Evolutionary conservation across 2,888 invertebrate species (phyloP), one percentile per base, ranked within the genome.

Genomic region (Drosophila falleni): DNA sequence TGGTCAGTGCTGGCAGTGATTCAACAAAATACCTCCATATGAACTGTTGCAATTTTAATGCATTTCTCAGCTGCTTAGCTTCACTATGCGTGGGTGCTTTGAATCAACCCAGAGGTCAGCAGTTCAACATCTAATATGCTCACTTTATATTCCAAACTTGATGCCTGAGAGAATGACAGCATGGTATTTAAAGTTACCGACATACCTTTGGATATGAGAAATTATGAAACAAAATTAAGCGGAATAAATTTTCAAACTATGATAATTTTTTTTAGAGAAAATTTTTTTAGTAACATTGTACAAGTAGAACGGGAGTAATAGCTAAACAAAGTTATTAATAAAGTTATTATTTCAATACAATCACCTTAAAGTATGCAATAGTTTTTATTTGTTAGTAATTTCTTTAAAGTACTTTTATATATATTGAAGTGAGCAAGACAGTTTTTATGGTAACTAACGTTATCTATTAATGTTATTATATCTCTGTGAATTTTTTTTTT

Each of bases 31-130:
- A 78, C 53, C 76, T 69, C 44, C 9, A 68, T 71, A 66, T 63
- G 71, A 81, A 78, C 79, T 83, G 84, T 84, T 83, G 84, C 83
- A 83, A 84, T 74, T 80, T 83, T 83, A 84, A 83, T 83, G 81
- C 81, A 63, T 72, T 77, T 69, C 74, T 71, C 74, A 69, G 69
- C 84, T 86, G 76, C 81, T 86, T 83, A 82, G 77, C 70, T 69
- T 58, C 9, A n/a, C 60, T 54, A 51, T 61, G 73, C 37, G 49
- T 46, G 60, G 77, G 77, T 77, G 68, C 77, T 63, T 37, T 62
- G 69, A 73, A 69, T 69, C 41, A 46, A 31, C 35, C 33, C 49
- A 47, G 47, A 50, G 41, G 39, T 53, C 53, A 56, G 41, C 50
- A 54, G 35, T 55, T 42, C 11, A 56, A 42, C 39, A 54, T 53